These are phyloP conservation scores for Rhagoletis pomonella DNA, from an alignment of 1,140 invertebrate genomes.

Conservation along the genomic window DNA sequence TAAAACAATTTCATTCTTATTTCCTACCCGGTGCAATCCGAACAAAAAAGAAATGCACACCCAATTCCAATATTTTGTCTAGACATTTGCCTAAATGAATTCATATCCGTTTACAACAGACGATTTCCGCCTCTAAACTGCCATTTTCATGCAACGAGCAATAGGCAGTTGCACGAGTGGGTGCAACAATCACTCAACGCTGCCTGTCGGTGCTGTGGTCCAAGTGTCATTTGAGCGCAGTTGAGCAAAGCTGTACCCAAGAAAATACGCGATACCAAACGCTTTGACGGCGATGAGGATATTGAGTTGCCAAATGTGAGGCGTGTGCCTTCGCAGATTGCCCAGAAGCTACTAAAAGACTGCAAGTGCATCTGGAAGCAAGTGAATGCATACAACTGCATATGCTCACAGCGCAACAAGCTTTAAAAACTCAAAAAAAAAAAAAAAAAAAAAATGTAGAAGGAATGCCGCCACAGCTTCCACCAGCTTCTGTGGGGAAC, in stretches of 20 bases:
- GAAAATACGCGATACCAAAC: slow-evolving; percentile 13
- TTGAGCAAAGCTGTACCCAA: slow-evolving; percentile 19
- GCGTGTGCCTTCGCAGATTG: slow-evolving; percentile 9
- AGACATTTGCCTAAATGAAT: background rate
- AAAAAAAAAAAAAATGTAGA: no score
- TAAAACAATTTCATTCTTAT: no score
- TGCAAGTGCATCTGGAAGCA: background rate
- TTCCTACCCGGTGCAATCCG: no score
- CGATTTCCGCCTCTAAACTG: background rate
- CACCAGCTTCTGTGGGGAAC: background rate
- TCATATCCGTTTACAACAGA: slow-evolving; percentile 9
- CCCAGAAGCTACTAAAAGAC: background rate
- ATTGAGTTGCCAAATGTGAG: background rate
- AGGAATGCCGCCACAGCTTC: background rate
- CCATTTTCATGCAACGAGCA: background rate
- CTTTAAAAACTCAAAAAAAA: background rate
- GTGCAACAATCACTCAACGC: background rate
- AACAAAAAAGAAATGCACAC: no score
- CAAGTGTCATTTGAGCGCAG: background rate
- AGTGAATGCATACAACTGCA: background rate
- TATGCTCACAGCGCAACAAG: background rate
- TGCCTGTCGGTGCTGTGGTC: background rate
- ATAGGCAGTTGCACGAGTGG: background rate
- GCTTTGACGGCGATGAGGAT: background rate
- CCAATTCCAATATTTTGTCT: slow-evolving; percentile 2